Evolutionary conservation across 2,113 vertebrate species (phyloP).

Genomic region (Takifugu flavidus): DNA sequence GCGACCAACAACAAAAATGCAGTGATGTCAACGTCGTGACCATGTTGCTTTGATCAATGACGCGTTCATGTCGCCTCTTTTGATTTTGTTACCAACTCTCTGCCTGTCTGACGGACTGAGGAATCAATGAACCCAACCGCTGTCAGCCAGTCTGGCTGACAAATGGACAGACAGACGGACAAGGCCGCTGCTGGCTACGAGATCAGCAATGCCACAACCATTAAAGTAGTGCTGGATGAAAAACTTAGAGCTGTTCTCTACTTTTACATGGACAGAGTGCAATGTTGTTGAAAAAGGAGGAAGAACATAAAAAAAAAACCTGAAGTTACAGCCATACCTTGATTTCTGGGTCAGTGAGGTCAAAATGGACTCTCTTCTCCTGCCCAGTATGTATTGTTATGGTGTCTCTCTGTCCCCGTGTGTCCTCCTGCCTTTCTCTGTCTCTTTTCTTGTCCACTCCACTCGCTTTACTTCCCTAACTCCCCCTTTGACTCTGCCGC

Average conservation of each 20-base stretch:
- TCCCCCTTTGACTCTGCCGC: slow-evolving; percentile 38
- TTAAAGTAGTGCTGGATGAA: slow-evolving; percentile 2
- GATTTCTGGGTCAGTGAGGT: slow-evolving; percentile 67
- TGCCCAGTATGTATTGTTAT: slow-evolving; percentile 68
- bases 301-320: slow-evolving; percentile 44
- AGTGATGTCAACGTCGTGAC: slow-evolving; percentile 44
- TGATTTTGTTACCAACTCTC: slow-evolving; percentile 22
- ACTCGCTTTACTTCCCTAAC: slow-evolving; percentile 11
- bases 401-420: slow-evolving; percentile 52
- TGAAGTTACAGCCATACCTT: slow-evolving; percentile 75
- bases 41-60: slow-evolving; percentile 43
- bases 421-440: slow-evolving; percentile 10
- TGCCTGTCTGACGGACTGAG: slow-evolving; percentile 27
- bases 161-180: not conserved
- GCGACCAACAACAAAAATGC: slow-evolving; percentile 27
- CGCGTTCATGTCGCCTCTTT: slow-evolving; percentile 24
- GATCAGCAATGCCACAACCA: slow-evolving; percentile 2
- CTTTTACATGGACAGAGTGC: slow-evolving; percentile 27
- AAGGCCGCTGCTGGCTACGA: slow-evolving; percentile 17
- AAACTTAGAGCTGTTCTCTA: slow-evolving; percentile 36
- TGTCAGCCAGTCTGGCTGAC: not conserved
- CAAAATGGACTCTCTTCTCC: slow-evolving; percentile 51
- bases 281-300: slow-evolving; percentile 11
- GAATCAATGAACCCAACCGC: slow-evolving; percentile 29
- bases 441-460: slow-evolving; percentile 2